Conservation (phyloP, 2,888 invertebrate genomes). For the Calliopum simillimum region DNA sequence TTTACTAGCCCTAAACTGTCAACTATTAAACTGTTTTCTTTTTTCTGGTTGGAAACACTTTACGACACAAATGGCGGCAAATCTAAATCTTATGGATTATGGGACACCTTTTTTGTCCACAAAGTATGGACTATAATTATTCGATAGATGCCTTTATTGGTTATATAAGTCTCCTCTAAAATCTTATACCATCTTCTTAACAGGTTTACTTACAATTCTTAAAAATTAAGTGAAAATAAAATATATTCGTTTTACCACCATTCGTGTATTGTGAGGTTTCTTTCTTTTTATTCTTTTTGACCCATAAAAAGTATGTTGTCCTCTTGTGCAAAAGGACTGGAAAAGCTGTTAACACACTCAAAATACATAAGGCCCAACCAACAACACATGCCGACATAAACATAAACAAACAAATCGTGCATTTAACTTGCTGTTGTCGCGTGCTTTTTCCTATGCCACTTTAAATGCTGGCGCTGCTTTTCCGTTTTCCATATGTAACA, state of each 20-base stretch:
- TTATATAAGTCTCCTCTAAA: too few relatives aligned
- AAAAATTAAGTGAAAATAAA: conserved; percentile 8
- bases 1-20: too few relatives aligned
- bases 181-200: not conserved
- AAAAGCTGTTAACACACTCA: not conserved
- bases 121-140: not conserved
- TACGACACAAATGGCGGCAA: too few relatives aligned
- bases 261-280: conserved; percentile 15
- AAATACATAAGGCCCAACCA: not conserved
- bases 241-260: conserved; percentile 17
- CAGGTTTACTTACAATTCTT: not conserved
- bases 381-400: not conserved
- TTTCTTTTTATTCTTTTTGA: conserved; percentile 26
- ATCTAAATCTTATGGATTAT: too few relatives aligned
- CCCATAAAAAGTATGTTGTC: conserved; percentile 38
- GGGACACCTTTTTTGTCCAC: too few relatives aligned
- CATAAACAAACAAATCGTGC: conserved; percentile 23
- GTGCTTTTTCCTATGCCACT: conserved; percentile 10
- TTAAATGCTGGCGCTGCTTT: conserved; percentile 9
- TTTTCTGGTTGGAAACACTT: too few relatives aligned
- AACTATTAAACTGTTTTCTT: too few relatives aligned
- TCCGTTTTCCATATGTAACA: not conserved
- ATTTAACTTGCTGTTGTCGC: conserved; percentile 28
- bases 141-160: too few relatives aligned
- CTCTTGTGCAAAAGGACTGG: conserved; percentile 27